Evolutionary conservation across 2,113 vertebrate species (phyloP).

Genomic region (Gobius niger): DNA sequence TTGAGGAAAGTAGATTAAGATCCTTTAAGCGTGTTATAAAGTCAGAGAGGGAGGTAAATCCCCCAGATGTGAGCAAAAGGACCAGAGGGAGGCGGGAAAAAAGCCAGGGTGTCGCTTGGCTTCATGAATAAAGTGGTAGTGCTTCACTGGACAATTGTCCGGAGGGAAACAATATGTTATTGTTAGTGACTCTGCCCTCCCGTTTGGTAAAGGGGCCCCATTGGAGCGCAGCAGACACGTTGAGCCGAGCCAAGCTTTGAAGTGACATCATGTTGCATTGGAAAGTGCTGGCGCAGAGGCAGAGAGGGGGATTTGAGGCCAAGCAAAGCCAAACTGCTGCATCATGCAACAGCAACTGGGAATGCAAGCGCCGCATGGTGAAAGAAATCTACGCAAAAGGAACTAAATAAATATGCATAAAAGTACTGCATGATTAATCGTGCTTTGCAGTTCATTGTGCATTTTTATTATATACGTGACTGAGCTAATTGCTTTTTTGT

Average conservation of each 20-base stretch:
- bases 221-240: background rate
- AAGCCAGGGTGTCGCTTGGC: constrained; percentile 37
- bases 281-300: constrained; percentile 3
- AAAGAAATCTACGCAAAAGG: background rate
- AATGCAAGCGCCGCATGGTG: background rate
- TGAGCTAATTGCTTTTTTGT: too few relatives aligned
- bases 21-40: constrained; percentile 59
- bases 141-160: constrained; percentile 48
- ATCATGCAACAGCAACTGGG: background rate
- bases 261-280: constrained; percentile 17
- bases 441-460: too few relatives aligned
- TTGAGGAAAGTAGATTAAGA: constrained; percentile 67
- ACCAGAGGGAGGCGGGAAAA: constrained; percentile 25
- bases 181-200: constrained; percentile 42
- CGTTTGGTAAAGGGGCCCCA: constrained; percentile 39
- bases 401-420: too few relatives aligned
- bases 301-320: constrained; percentile 6
- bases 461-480: too few relatives aligned
- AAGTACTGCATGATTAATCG: too few relatives aligned
- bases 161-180: constrained; percentile 40
- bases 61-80: constrained; percentile 32
- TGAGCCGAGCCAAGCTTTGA: constrained; percentile 20
- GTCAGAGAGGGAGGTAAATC: constrained; percentile 34
- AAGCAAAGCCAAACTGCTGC: background rate
- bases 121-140: constrained; percentile 34